Conservation (phyloP, 2,888 invertebrate genomes). For the Deilephila porcellus region DNA sequence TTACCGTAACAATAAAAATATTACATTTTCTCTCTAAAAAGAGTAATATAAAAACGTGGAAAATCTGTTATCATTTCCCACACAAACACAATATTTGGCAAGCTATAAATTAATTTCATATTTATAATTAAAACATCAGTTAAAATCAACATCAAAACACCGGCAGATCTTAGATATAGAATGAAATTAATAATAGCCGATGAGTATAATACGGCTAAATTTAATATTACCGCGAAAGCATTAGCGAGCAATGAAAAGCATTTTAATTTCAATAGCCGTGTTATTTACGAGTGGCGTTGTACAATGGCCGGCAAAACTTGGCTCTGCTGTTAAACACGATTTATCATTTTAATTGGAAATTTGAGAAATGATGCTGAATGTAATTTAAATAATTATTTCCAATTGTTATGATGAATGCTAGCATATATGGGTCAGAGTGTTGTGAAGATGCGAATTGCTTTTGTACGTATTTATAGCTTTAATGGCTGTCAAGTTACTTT, state of each 20-base stretch:
- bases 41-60: no score
- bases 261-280: conserved; percentile 48
- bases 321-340: conserved; percentile 33
- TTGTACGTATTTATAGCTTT: no score
- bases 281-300: conserved; percentile 41
- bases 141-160: neutral
- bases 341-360: conserved; percentile 27
- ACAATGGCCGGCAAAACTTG: conserved; percentile 36
- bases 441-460: neutral
- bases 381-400: conserved; percentile 21
- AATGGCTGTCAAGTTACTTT: no score
- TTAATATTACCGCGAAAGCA: conserved; percentile 38
- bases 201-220: conserved; percentile 24
- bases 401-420: conserved; percentile 14
- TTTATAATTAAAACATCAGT: no score
- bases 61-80: no score
- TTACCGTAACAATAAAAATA: no score
- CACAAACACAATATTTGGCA: no score
- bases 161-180: neutral
- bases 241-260: conserved; percentile 42
- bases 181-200: neutral
- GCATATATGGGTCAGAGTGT: conserved; percentile 10
- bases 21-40: no score
- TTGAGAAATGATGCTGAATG: conserved; percentile 20
- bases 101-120: no score